Conservation (phyloP, 2,888 invertebrate species). For the Cryptophagus acutangulus region DNA sequence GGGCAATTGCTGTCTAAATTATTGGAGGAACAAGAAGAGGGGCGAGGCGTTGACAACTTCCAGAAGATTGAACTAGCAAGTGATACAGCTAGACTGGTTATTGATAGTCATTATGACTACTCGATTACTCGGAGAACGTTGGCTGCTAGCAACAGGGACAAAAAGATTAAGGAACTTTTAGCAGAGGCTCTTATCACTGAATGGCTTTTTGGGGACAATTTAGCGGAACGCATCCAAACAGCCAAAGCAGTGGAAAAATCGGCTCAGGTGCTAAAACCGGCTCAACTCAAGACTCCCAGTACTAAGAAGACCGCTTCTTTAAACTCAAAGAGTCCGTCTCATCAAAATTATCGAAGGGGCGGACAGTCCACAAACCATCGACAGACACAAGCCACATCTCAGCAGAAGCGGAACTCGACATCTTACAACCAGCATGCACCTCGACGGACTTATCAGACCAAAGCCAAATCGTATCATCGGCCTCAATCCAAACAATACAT, state of each 20-base stretch:
- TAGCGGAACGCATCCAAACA: slow-evolving; percentile 13
- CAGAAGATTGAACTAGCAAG: slow-evolving; percentile 1
- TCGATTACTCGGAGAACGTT: slow-evolving; percentile 8
- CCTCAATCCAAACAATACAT: neutral
- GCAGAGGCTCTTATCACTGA: slow-evolving; percentile 12
- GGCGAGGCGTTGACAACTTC: slow-evolving; percentile 1
- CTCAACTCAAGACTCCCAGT: neutral
- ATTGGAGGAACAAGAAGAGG: slow-evolving; percentile 4
- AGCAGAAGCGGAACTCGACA: too few species aligned
- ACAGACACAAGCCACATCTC: too few species aligned
- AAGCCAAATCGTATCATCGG: too few species aligned
- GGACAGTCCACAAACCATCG: slow-evolving; percentile 4
- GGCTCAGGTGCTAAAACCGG: slow-evolving; percentile 4
- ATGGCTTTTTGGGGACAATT: slow-evolving; percentile 16
- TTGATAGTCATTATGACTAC: slow-evolving; percentile 11
- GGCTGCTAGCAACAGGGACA: slow-evolving; percentile 10
- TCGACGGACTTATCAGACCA: too few species aligned
- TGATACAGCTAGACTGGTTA: slow-evolving; percentile 5
- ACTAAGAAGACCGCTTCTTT: slow-evolving; percentile 2
- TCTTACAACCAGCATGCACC: too few species aligned
- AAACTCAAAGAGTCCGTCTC: slow-evolving; percentile 11
- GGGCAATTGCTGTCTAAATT: slow-evolving; percentile 6
- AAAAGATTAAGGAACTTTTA: slow-evolving; percentile 14
- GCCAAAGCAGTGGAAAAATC: slow-evolving; percentile 10
- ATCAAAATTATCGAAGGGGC: slow-evolving; percentile 6